phyloP scores from a whole-genome alignment of 1,140 invertebrate species.

The Heliconius nattereri region DNA sequence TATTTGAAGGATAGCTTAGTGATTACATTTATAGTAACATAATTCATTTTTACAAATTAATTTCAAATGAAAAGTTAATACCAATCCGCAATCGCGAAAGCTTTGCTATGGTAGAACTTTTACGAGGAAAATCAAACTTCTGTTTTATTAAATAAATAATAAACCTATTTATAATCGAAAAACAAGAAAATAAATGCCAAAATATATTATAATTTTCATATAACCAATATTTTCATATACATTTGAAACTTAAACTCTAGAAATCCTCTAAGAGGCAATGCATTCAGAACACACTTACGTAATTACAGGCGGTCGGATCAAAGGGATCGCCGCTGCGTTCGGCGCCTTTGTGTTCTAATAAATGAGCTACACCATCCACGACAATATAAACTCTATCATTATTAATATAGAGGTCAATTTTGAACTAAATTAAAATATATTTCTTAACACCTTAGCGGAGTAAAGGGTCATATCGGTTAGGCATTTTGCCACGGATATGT shows the following conservation, averaged over 20 bases:
- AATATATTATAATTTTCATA: background rate
- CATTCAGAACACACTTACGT: conserved; percentile 63
- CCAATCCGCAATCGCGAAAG: no score
- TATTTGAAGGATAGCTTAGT: no score
- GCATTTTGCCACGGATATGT: conserved; percentile 79
- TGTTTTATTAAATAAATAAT: no score
- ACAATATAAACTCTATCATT: conserved; percentile 37
- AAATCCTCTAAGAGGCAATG: conserved; percentile 44
- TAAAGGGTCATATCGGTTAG: conserved; percentile 78
- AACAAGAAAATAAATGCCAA: background rate
- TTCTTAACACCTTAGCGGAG: conserved; percentile 76
- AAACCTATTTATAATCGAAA: no score
- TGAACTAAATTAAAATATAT: conserved; percentile 1
- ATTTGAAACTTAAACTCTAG: conserved; percentile 39
- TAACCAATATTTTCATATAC: conserved; percentile 11
- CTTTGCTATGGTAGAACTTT: no score
- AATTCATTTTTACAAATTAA: no score
- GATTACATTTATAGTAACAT: no score
- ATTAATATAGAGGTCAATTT: conserved; percentile 37
- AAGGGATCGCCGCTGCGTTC: conserved; percentile 68
- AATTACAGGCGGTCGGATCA: conserved; percentile 72
- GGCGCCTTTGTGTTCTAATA: conserved; percentile 76
- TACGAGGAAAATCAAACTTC: no score
- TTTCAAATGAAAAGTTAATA: no score
- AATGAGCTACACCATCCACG: conserved; percentile 46